Conservation (phyloP, 2,113 vertebrate genomes). For the Ibidorhyncha struthersii region DNA sequence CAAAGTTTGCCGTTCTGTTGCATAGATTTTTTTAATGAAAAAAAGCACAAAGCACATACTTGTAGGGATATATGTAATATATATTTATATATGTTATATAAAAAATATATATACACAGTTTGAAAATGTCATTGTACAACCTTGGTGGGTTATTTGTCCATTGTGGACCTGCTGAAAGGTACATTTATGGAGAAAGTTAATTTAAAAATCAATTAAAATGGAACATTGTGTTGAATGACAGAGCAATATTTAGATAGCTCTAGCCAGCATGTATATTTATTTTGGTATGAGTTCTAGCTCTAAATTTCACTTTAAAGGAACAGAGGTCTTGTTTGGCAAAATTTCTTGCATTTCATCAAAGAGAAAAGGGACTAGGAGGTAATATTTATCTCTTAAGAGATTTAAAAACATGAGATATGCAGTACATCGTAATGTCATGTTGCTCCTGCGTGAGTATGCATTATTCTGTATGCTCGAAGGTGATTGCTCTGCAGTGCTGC, state of each 20-base stretch:
- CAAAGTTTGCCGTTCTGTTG: not conserved
- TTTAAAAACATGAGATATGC: not conserved
- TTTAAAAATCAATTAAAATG: not conserved
- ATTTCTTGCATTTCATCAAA: not conserved
- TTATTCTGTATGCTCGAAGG: not conserved
- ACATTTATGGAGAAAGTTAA: not conserved
- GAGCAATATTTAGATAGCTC: not conserved
- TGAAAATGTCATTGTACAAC: not conserved
- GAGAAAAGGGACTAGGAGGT: not conserved
- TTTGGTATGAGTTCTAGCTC: not conserved
- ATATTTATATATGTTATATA: not conserved
- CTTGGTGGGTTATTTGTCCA: not conserved
- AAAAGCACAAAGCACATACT: not conserved
- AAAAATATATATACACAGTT: not conserved
- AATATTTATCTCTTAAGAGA: not conserved
- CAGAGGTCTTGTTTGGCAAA: not conserved
- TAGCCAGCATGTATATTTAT: not conserved
- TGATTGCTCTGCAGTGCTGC: rapidly evolving
- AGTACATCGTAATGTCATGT: not conserved
- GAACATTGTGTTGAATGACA: not conserved
- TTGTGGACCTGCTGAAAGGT: not conserved
- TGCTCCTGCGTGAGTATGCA: rapidly evolving
- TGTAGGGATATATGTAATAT: not conserved
- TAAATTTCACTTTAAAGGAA: not conserved
- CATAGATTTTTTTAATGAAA: not conserved